Evolutionary conservation across 2,888 invertebrate genomes (phyloP).

Genomic region (Rhamnusium bicolor): DNA sequence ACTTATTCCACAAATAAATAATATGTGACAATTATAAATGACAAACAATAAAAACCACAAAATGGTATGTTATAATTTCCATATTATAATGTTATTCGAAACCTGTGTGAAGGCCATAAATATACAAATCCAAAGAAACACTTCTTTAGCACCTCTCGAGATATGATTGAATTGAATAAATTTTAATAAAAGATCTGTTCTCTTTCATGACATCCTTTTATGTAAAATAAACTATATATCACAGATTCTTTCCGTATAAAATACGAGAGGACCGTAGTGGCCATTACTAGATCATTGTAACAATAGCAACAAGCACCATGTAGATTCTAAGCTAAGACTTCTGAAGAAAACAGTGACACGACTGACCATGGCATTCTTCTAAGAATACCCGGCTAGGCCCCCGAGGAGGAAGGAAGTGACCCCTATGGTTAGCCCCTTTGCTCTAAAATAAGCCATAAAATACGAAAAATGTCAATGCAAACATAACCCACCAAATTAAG

Average conservation of each 20-base stretch:
- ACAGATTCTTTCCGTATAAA: conserved; percentile 6
- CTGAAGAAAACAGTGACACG: conserved; percentile 45
- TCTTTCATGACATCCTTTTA: conserved; percentile 15
- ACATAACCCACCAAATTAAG: conserved; percentile 64
- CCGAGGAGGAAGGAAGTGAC: conserved; percentile 62
- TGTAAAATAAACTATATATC: conserved; percentile 32
- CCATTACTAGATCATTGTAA: conserved; percentile 36
- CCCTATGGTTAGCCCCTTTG: conserved; percentile 52
- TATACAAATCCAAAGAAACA: neutral
- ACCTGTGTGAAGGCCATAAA: neutral
- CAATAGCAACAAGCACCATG: conserved; percentile 35
- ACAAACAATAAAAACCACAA: neutral
- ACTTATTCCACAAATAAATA: neutral
- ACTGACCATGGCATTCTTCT: conserved; percentile 52
- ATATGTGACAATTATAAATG: neutral
- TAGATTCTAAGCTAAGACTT: conserved; percentile 11
- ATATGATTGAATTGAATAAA: conserved; percentile 2
- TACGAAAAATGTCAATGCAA: conserved; percentile 65
- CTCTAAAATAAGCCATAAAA: conserved; percentile 65
- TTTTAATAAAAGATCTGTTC: conserved; percentile 3
- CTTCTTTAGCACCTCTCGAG: neutral
- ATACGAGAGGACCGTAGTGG: conserved; percentile 1
- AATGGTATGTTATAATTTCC: neutral
- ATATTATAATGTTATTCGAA: neutral
- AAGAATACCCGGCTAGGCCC: conserved; percentile 53